These are phyloP conservation scores for Acrocephalus arundinaceus DNA, from an alignment of 2,113 vertebrate species.

Conservation along the genomic window DNA sequence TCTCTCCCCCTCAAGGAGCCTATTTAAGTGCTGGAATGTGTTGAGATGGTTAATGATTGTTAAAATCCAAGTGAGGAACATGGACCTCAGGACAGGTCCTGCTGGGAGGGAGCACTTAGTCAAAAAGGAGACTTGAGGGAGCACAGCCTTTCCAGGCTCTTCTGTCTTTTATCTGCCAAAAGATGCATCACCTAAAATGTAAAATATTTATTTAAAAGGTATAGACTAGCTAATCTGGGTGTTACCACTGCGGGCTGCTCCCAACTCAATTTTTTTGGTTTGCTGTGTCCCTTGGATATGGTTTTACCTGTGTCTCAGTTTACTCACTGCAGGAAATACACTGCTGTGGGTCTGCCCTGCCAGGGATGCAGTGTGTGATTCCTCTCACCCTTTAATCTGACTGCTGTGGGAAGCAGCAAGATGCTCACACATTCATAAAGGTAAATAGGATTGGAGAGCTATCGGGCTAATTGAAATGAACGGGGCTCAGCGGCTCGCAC, in stretches of 20 bases:
- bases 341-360: neutral
- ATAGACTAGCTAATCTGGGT: neutral
- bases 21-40: conserved; percentile 55
- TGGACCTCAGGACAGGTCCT: neutral
- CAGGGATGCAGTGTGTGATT: neutral
- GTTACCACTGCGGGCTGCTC: neutral
- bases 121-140: neutral
- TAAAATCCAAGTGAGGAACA: neutral
- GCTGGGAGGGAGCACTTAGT: neutral
- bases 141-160: neutral
- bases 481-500: neutral
- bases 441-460: conserved; percentile 51
- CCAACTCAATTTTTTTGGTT: neutral
- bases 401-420: neutral
- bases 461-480: conserved; percentile 42
- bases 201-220: neutral
- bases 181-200: neutral
- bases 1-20: conserved; percentile 22
- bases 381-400: conserved; percentile 1
- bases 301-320: neutral
- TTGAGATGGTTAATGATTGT: conserved; percentile 51
- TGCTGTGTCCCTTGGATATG: neutral
- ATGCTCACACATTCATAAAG: conserved; percentile 29
- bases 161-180: neutral
- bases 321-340: neutral